These are phyloP conservation scores for Vimba vimba DNA, from an alignment of 2,113 vertebrate genomes.

Conservation along the genomic window DNA sequence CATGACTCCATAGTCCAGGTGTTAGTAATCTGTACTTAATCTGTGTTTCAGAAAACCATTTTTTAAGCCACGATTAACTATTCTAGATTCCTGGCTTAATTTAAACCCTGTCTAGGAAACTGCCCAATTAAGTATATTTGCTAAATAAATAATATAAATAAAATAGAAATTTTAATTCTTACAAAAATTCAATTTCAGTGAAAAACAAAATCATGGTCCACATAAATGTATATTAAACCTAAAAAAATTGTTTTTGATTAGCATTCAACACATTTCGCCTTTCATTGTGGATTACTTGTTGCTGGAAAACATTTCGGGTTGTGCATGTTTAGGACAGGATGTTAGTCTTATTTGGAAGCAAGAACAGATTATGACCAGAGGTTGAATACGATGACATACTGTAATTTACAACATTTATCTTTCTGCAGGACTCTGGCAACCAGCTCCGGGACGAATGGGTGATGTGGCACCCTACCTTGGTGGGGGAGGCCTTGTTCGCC, in stretches of 20 bases:
- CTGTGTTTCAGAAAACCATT: too few relatives aligned
- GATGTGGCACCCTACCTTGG: conserved; percentile 97
- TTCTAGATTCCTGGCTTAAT: too few relatives aligned
- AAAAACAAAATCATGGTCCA: background rate
- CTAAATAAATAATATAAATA: too few relatives aligned
- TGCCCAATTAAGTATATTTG: too few relatives aligned
- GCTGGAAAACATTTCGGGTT: background rate
- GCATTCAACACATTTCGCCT: background rate
- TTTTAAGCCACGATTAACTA: too few relatives aligned
- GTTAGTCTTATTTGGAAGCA: background rate
- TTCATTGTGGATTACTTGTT: background rate
- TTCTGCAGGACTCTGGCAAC: conserved; percentile 86
- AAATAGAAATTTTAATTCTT: too few relatives aligned
- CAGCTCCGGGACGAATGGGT: conserved; percentile 91
- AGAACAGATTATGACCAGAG: background rate
- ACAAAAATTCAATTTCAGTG: too few relatives aligned
- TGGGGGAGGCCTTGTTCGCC: conserved; percentile 96
- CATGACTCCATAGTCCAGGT: too few relatives aligned
- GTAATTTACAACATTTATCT: background rate
- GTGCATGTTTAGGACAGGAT: background rate
- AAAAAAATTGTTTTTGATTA: background rate
- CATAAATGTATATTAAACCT: background rate
- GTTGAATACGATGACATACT: background rate
- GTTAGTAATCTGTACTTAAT: too few relatives aligned
- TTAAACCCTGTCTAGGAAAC: too few relatives aligned